Base-by-base conservation (phyloP, 2,113 vertebrate species). In the Gavia stellata region DNA sequence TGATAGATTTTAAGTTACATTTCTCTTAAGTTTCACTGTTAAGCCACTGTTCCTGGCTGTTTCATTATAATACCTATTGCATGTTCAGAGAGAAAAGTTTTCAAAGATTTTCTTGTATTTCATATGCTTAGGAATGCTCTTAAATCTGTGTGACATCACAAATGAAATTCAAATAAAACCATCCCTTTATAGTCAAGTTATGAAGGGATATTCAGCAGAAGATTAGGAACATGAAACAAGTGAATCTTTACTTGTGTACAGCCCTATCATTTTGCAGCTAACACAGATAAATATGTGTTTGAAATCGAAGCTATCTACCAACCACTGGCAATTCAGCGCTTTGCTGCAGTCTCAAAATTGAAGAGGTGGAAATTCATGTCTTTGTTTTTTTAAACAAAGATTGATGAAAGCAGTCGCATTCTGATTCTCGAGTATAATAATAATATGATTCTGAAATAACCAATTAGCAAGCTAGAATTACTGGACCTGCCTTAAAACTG, bases 241-340 rank as follows among this genome's bases (percentile, higher is more conserved):
- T 66, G 91, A 91, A 52, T 95, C 20, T 50, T 96, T 86, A 47
- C 70, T 94, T 88, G n/a, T 73, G 47, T 92, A 71, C 78, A 88
- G 94, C 93, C 87, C 89, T 94, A 90, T 97, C 91, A 90, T 94
- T 97, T 87, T 88, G 63, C 74, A 91, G 91, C 93, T 96, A 80
- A 82, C 82, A 79, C 81, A 92, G 92, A 95, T 97, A 96, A 97
- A 91, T 94, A 87, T 12, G 87, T 94, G 92, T 95, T 97, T 97
- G 95, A 97, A 96, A 93, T 44, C 74, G 86, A 92, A 90, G 74
- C 96, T 78, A 62, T 97, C 94, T 94, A 90, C 88, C 92, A 95
- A 96, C 95, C 87, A 88, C 88, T 92, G 92, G 82, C 92, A 95
- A 84, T 87, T 86, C 78, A 14, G 74, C 95, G 40, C 78, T 83